Conservation (phyloP, 2,797 vertebrate species). For the Rhynchotus rufescens region DNA sequence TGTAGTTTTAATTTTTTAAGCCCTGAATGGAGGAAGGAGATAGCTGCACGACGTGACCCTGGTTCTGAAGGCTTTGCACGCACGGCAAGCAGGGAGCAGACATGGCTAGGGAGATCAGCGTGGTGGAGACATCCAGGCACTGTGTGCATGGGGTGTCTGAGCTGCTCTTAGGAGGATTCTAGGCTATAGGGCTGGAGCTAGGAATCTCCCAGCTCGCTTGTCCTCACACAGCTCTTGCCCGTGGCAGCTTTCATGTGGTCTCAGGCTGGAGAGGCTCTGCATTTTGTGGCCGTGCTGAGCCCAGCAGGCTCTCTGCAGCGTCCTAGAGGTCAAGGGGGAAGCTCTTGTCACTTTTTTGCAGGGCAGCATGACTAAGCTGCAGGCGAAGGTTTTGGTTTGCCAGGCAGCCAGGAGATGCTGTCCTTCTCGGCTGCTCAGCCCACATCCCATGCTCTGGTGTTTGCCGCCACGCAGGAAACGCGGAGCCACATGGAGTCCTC, state of each 20-base stretch:
- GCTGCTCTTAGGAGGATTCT: no score
- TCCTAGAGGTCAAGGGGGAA: accelerated
- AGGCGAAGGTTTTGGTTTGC: background rate
- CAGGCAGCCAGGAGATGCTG: accelerated
- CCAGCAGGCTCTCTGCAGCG: accelerated
- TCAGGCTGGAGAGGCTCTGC: background rate
- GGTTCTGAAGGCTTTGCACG: no score
- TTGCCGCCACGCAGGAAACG: accelerated
- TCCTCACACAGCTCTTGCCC: background rate
- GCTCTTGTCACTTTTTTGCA: accelerated
- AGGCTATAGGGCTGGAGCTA: no score
- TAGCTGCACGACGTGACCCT: background rate
- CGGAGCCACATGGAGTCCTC: background rate
- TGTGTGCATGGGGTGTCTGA: no score
- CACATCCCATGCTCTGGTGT: background rate
- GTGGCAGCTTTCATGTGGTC: background rate
- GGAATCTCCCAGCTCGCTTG: background rate
- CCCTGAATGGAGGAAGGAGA: background rate
- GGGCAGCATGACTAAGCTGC: background rate
- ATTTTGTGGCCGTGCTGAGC: accelerated
- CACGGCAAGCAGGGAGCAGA: background rate
- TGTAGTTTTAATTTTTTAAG: background rate
- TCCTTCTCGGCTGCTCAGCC: background rate
- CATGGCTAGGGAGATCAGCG: background rate
- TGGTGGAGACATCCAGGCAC: background rate